These are phyloP conservation scores for Sarcophaga subvicina DNA, from an alignment of 2,888 invertebrate genomes.

Conservation along the genomic window DNA sequence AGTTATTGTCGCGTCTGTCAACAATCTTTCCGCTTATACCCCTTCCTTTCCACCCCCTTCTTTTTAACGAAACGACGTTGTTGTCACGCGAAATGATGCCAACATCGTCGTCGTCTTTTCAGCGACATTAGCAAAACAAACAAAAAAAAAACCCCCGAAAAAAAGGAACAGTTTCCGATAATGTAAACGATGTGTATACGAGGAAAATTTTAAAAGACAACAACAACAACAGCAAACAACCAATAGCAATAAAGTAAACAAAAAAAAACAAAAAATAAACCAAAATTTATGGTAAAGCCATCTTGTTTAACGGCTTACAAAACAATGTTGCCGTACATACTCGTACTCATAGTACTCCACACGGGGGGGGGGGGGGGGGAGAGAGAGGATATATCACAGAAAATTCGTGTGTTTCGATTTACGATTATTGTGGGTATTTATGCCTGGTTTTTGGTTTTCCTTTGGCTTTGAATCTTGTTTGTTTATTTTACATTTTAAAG, in stretches of 20 bases:
- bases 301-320: conserved; percentile 68
- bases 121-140: background rate
- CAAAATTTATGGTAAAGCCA: conserved; percentile 66
- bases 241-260: conserved; percentile 15
- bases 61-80: no score
- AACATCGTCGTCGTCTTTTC: background rate
- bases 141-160: background rate
- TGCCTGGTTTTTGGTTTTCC: conserved; percentile 43
- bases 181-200: conserved; percentile 20
- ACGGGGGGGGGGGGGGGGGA: no score
- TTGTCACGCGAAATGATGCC: background rate
- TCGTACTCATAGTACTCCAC: background rate
- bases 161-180: conserved; percentile 39
- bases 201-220: conserved; percentile 15
- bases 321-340: conserved; percentile 64
- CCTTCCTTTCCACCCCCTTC: no score
- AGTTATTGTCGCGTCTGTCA: conserved; percentile 9
- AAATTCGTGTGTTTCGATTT: conserved; percentile 63
- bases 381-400: conserved; percentile 5
- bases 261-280: conserved; percentile 61
- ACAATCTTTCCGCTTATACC: background rate
- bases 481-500: background rate
- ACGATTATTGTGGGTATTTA: conserved; percentile 60
- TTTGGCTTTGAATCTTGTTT: conserved; percentile 15
- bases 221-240: conserved; percentile 14